Base-by-base conservation (phyloP, 2,888 invertebrate genomes). In the Chrysopilus asiliformis region DNA sequence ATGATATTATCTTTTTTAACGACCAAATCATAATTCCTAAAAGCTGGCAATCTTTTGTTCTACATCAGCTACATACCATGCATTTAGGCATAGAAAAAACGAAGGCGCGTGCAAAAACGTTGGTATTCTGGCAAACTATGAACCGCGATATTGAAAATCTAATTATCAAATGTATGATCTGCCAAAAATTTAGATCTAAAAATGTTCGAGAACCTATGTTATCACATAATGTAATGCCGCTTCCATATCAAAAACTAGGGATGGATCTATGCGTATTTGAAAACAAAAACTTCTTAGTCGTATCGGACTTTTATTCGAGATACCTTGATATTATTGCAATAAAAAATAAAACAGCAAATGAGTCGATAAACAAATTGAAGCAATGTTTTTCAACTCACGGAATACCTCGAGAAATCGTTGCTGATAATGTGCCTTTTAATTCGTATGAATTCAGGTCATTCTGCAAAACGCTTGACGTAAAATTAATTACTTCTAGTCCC, bases 221-320 rank as follows among this genome's bases (percentile, higher is more conserved):
- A 4, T 20, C 38, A n/a, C 41, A 41, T 30, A 16, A 38, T 10
- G 26, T 36, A 28, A 35, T 38, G 9, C 6, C 33, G 20, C 22
- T 22, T 24, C 25, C 32, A 19, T 40, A 28, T 36, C 18, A 34
- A 29, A 40, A 40, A 33, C 18, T 40, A 18, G 36, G 36, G 9
- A 16, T 28, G 19, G 40, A 40, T 25, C 29, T 40, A 12, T 33
- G 25, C 13, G 40, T 38, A 32, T 25, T 30, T 17, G 33, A 15
- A 8, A 19, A 9, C 17, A 28, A 38, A 34, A 42, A 16, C 8
- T 45, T 31, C 30, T 17, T 46, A 28, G 30, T 45, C n/a, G 25
- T 42, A 10, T 32, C 32, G 6, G 45, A 45, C 29, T 40, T 40
- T 17, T 42, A 30, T 19, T 39, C 41, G 4, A 42, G 42, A 32